These are phyloP conservation scores for Drosophila formosana DNA, from an alignment of 2,888 invertebrate genomes.

Conservation along the genomic window DNA sequence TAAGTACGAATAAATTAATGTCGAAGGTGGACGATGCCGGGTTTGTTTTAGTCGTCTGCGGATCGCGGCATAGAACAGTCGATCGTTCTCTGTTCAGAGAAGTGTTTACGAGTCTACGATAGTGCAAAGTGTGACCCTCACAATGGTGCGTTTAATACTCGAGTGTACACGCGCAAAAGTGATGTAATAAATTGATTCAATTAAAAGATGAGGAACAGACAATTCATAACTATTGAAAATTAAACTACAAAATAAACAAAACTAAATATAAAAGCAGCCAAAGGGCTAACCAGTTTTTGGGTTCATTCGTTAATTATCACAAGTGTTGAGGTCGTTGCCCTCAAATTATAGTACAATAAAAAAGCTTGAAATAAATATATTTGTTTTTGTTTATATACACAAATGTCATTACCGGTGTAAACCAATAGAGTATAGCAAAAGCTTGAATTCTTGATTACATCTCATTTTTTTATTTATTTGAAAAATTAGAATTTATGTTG, in stretches of 20 bases:
- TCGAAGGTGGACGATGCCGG: not conserved
- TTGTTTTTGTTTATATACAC: no score
- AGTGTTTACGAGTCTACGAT: not conserved
- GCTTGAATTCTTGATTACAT: no score
- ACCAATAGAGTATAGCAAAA: no score
- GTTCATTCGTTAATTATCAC: not conserved
- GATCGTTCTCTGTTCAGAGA: not conserved
- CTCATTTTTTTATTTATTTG: no score
- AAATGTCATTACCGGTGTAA: no score
- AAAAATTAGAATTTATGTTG: no score
- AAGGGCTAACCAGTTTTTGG: not conserved
- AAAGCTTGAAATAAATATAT: no score
- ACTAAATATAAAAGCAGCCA: not conserved
- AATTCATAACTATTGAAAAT: not conserved
- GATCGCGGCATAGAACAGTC: not conserved
- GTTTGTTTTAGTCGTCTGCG: constrained; percentile 5
- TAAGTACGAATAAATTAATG: not conserved
- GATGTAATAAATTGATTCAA: not conserved
- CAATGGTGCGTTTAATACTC: constrained; percentile 9
- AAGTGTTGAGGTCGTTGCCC: not conserved
- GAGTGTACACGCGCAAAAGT: not conserved
- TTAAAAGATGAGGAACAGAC: not conserved
- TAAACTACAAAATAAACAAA: not conserved
- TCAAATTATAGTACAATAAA: no score
- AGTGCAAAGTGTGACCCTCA: constrained; percentile 3